Base-by-base conservation (phyloP, 2,797 vertebrate genomes). In the Rousettus madagascariensis region DNA sequence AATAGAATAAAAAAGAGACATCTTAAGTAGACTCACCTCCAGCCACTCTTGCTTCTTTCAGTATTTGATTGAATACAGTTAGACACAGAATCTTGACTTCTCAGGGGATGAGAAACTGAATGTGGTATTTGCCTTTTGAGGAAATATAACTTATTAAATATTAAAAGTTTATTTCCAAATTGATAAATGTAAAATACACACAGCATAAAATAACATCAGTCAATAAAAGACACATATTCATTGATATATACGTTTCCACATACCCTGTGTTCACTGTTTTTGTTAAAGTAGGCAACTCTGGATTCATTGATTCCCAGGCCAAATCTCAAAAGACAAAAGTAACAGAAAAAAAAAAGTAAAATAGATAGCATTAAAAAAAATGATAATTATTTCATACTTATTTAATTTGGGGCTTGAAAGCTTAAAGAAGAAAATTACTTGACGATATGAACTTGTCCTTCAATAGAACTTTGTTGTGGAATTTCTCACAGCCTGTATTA, bases 251-350 rank as follows among this genome's bases (percentile, higher is more conserved):
- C 96, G 92, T 97, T 93, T 94, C 16, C 41, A 98, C 98, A 55
- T 98, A 99, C 98, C 98, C 78, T 53, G 17, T 94, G 53, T 95
- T 96, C 66, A 61, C 4, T 96, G 96, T 95, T 95, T 97, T 98
- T 72, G 66, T 96, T 93, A 97, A 71, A 66, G 97, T 95, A 87
- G 95, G 53, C 49, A 28, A 46, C 69, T 98, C 97, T 63, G 96
- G 65, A 82, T 95, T 97, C 92, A 94, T 57, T 83, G 84, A 15
- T 97, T 97, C 98, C 98, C 98, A 98, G 49, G 96, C 90, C 97
- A 97, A 98, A 97, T 98, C 97, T 98, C 85, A 98, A 97, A 98
- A 98, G 92, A 95, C 19, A 96, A 92, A 90, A 66, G 57, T 22
- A 94, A 55, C 77, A 97, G 24, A 92, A 28, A 95, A 49, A 88